Evolutionary conservation across 1,140 invertebrate species (phyloP).

Genomic region (honey bee (Apis mellifera)): DNA sequence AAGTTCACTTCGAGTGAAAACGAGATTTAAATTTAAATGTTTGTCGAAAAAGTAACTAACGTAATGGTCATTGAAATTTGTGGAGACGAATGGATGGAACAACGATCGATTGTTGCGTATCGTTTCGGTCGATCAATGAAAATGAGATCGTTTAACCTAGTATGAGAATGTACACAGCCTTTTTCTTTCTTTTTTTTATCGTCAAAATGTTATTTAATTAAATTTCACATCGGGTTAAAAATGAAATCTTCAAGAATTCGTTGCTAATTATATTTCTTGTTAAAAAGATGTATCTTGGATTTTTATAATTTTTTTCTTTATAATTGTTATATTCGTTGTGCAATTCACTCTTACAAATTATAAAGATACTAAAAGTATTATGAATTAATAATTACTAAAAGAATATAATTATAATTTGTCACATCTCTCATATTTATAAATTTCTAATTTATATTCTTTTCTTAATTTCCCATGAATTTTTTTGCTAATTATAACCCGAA

Average conservation of each 20-base stretch:
- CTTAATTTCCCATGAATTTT: not conserved
- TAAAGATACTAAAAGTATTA: too few species aligned
- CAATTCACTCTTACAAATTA: too few species aligned
- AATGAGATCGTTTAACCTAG: not conserved
- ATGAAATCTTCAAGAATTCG: too few species aligned
- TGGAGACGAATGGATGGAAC: not conserved
- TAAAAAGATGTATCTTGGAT: too few species aligned
- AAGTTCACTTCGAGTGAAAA: not conserved
- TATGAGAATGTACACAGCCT: not conserved
- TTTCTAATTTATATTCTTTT: not conserved
- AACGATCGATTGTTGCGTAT: conserved; percentile 25
- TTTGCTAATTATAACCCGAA: not conserved
- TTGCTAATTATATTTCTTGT: too few species aligned
- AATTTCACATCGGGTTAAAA: too few species aligned
- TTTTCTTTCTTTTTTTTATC: not conserved
- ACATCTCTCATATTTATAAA: not conserved
- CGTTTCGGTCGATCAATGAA: conserved; percentile 17
- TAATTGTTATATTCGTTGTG: too few species aligned
- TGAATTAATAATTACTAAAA: too few species aligned
- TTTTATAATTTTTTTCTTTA: too few species aligned
- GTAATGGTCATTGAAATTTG: conserved; percentile 39
- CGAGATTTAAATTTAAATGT: not conserved
- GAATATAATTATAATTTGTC: not conserved
- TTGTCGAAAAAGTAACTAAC: not conserved
- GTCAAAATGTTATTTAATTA: too few species aligned